Conservation (phyloP, 2,888 invertebrate species). For the Patella caerulea region DNA sequence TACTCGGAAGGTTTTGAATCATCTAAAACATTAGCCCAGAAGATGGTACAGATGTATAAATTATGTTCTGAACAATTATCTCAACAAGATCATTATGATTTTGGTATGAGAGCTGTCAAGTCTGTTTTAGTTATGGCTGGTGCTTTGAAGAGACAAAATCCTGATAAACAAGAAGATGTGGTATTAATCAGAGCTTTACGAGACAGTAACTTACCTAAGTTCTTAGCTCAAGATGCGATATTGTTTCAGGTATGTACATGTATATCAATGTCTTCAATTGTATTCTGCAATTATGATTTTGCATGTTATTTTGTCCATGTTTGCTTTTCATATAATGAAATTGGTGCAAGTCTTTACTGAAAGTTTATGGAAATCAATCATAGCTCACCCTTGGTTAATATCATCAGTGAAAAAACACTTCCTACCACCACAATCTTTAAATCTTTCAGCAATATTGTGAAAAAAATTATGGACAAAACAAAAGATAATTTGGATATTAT, state of each 20-base stretch:
- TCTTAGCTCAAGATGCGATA: slow-evolving; percentile 86
- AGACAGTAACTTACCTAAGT: slow-evolving; percentile 92
- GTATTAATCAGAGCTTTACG: slow-evolving; percentile 85
- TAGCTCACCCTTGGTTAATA: no score
- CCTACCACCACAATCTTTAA: no score
- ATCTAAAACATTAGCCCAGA: slow-evolving; percentile 87
- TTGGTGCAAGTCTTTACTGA: no score
- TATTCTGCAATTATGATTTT: background rate
- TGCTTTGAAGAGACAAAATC: slow-evolving; percentile 86
- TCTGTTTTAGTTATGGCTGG: slow-evolving; percentile 92
- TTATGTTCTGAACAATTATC: slow-evolving; percentile 91
- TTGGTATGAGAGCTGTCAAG: slow-evolving; percentile 79
- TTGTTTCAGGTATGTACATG: slow-evolving; percentile 79
- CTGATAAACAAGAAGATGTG: slow-evolving; percentile 86
- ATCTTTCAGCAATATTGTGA: no score
- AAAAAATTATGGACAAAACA: no score
- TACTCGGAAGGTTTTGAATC: slow-evolving; percentile 94
- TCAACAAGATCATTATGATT: slow-evolving; percentile 92
- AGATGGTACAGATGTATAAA: slow-evolving; percentile 95
- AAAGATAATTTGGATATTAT: no score
- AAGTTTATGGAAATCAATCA: background rate
- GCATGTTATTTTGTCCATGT: background rate
- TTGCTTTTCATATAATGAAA: no score
- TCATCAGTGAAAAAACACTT: no score
- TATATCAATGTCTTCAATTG: background rate